phyloP scores from a whole-genome alignment of 1,140 invertebrate species.

The Drosophila arizonae region DNA sequence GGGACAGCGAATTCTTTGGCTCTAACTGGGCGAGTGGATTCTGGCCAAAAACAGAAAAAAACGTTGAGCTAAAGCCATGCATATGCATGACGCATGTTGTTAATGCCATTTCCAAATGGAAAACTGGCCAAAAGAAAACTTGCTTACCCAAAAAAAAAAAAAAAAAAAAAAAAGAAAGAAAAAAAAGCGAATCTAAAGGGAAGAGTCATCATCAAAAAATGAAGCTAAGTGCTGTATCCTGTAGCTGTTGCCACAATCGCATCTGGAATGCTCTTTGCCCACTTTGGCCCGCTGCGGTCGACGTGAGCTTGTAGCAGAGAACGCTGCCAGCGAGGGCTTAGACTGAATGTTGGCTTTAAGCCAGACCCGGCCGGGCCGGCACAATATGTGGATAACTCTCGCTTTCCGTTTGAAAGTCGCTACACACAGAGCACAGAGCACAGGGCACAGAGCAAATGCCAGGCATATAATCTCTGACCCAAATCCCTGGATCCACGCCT shows the following conservation, averaged over 20 bases:
- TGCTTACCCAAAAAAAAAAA: constrained; percentile 55
- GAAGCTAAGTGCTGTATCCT: constrained; percentile 55
- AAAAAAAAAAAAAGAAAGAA: background rate
- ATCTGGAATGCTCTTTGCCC: constrained; percentile 70
- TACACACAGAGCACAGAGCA: background rate
- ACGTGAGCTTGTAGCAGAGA: background rate
- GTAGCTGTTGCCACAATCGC: constrained; percentile 39
- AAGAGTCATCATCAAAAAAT: constrained; percentile 52
- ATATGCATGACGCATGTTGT: constrained; percentile 72
- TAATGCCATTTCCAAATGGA: constrained; percentile 62
- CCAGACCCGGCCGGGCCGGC: constrained; percentile 19
- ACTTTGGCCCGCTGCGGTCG: constrained; percentile 36
- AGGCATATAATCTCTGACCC: constrained; percentile 73
- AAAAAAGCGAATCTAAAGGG: background rate
- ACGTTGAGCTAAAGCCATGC: constrained; percentile 39
- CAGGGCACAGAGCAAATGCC: constrained; percentile 40
- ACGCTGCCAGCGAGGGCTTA: constrained; percentile 2
- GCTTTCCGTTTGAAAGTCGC: constrained; percentile 54
- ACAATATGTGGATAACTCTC: constrained; percentile 74
- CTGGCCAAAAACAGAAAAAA: constrained; percentile 10
- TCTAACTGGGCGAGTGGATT: constrained; percentile 7
- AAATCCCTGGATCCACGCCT: constrained; percentile 50
- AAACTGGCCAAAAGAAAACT: constrained; percentile 60
- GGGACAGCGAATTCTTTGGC: constrained; percentile 11
- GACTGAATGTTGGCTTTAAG: constrained; percentile 52